A percentile compares a stretch with the other conserved stretches of the same genome.
Evolutionary conservation across 1,140 invertebrate genomes (phyloP).

Genomic region (Telenomus remus): DNA sequence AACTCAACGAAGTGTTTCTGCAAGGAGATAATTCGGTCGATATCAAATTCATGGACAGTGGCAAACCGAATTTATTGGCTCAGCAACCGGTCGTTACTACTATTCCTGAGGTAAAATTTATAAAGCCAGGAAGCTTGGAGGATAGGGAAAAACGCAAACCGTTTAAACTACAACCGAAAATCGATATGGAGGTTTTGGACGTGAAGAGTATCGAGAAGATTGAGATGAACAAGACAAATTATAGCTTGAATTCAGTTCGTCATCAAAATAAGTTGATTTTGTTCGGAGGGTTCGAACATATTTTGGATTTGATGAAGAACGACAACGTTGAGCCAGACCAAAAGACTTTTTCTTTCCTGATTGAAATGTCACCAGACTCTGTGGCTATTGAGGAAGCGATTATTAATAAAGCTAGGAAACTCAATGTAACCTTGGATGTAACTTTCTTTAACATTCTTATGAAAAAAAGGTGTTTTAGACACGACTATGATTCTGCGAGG

Average conservation of each 20-base stretch:
- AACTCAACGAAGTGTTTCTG: slow-evolving; percentile 75
- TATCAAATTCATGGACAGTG: slow-evolving; percentile 38
- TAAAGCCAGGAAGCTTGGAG: slow-evolving; percentile 11
- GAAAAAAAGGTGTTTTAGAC: slow-evolving; percentile 82
- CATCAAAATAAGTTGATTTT: slow-evolving; percentile 82
- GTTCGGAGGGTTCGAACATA: slow-evolving; percentile 86
- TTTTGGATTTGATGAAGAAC: slow-evolving; percentile 83
- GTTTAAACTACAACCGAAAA: neutral
- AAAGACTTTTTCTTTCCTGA: slow-evolving; percentile 86
- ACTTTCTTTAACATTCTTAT: slow-evolving; percentile 92
- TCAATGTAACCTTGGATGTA: slow-evolving; percentile 77
- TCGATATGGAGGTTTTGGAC: neutral
- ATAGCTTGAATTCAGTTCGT: slow-evolving; percentile 56
- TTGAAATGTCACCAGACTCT: slow-evolving; percentile 82
- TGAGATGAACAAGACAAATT: neutral
- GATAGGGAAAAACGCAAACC: slow-evolving; percentile 14
- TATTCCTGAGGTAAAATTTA: slow-evolving; percentile 25
- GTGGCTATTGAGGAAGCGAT: slow-evolving; percentile 79
- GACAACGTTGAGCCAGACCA: slow-evolving; percentile 83
- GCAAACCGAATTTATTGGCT: slow-evolving; percentile 63
- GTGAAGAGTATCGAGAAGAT: neutral
- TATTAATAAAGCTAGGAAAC: slow-evolving; percentile 74
- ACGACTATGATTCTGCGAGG: slow-evolving; percentile 80
- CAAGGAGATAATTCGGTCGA: neutral
- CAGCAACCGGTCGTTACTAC: slow-evolving; percentile 60